Conservation (phyloP, 2,113 vertebrate genomes). For the Pavo muticus region DNA sequence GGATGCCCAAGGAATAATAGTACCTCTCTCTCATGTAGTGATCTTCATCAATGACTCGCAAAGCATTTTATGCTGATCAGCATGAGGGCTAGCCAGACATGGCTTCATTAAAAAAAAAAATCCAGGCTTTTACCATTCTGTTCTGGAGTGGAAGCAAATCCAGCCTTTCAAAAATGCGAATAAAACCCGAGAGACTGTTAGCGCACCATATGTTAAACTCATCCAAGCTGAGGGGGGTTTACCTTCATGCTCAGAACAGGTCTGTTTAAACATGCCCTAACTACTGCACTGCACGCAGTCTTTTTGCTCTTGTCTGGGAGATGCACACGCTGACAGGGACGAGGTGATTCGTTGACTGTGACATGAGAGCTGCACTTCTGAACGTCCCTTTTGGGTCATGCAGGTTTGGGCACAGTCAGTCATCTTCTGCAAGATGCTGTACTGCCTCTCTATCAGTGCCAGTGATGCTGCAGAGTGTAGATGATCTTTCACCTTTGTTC, state of each 20-base stretch:
- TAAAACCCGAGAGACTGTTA: not conserved
- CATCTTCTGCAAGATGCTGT: not conserved
- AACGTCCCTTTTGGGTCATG: not conserved
- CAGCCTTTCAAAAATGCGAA: constrained; percentile 25
- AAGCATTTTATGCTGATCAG: not conserved
- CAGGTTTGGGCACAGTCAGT: not conserved
- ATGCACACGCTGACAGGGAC: rapidly evolving
- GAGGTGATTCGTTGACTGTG: not conserved
- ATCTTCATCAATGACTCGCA: not conserved
- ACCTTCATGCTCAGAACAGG: not conserved
- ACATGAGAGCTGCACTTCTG: not conserved
- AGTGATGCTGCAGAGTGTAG: not conserved
- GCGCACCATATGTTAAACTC: not conserved
- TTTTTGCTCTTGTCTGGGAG: not conserved
- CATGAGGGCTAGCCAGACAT: not conserved
- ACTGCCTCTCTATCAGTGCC: not conserved
- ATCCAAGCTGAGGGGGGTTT: not conserved
- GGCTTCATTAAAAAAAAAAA: not conserved
- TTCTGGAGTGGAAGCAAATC: not conserved
- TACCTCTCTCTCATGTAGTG: not conserved
- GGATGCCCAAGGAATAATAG: not conserved
- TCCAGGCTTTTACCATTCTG: not conserved
- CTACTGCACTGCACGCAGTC: not conserved
- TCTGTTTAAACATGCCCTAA: not conserved
- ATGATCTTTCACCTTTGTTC: not conserved